Percentiles rank a stretch among this genome's conserved stretches.
Conservation (phyloP, 35 echinoderm and acorn worm genomes). For the Patiria miniata region DNA sequence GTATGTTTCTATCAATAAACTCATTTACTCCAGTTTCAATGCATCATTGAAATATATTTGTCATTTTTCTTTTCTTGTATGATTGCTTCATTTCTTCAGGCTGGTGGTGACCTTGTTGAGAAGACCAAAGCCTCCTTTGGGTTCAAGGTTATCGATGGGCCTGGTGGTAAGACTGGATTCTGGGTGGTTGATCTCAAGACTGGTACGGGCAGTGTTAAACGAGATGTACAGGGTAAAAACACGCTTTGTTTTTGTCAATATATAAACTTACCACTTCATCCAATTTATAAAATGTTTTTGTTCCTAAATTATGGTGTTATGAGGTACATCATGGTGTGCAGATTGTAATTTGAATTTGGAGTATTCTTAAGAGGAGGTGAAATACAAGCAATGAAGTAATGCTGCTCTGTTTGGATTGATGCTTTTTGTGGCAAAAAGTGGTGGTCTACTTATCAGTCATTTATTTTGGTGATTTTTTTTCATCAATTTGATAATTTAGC, state of each 20-base stretch:
- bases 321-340: background rate
- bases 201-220: conserved; percentile 74
- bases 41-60: no score
- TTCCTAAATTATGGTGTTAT: background rate
- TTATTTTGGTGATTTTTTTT: background rate
- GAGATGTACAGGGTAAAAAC: conserved; percentile 58
- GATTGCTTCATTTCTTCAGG: conserved; percentile 46
- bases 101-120: conserved; percentile 68
- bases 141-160: conserved; percentile 85
- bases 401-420: no score
- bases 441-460: no score
- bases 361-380: no score
- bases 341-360: no score
- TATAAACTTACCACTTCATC: background rate
- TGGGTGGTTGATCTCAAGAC: conserved; percentile 87
- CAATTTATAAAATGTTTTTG: background rate
- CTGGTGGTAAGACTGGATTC: conserved; percentile 59
- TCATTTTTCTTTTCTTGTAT: conserved; percentile 14
- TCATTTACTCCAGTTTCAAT: no score
- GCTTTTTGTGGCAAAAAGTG: no score
- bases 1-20: no score
- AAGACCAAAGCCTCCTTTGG: conserved; percentile 77
- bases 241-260: conserved; percentile 1
- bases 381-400: no score
- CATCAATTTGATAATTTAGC: no score